Conservation (phyloP, 2,113 vertebrate species). For the Trogon melanurus region DNA sequence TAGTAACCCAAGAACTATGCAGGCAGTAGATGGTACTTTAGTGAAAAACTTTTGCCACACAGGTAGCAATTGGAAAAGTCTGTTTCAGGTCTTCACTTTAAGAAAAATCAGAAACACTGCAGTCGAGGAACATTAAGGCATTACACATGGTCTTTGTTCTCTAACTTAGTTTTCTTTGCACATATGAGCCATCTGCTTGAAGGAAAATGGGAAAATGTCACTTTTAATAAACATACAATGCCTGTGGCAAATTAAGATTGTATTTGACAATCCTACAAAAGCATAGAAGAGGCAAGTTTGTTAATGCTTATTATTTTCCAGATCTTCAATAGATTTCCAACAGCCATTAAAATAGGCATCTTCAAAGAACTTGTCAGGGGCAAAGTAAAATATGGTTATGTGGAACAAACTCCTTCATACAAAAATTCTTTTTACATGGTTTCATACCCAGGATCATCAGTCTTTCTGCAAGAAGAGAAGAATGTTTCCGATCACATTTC, state of each 20-base stretch:
- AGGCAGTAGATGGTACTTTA: neutral
- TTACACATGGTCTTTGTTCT: neutral
- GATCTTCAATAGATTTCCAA: slow-evolving; percentile 34
- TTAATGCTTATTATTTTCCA: slow-evolving; percentile 44
- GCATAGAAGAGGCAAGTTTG: slow-evolving; percentile 9
- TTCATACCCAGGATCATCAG: neutral
- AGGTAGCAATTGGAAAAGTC: neutral
- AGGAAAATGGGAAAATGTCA: slow-evolving; percentile 27
- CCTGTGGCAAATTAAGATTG: slow-evolving; percentile 26
- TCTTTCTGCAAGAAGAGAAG: neutral
- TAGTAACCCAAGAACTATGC: neutral
- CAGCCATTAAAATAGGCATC: neutral
- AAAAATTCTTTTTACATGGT: neutral
- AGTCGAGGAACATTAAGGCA: neutral
- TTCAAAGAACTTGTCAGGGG: slow-evolving; percentile 9
- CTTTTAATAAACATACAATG: slow-evolving; percentile 37
- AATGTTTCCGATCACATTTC: neutral
- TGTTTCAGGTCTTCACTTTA: neutral
- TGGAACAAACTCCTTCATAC: slow-evolving; percentile 6
- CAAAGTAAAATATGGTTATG: slow-evolving; percentile 9
- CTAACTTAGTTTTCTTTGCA: slow-evolving; percentile 15
- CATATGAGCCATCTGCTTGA: slow-evolving; percentile 5
- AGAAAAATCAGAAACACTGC: neutral
- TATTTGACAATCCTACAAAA: slow-evolving; percentile 30
- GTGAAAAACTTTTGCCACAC: neutral